Evolutionary conservation across 2,113 vertebrate genomes (phyloP).

Genomic region (Chamaetylas fuelleborni): DNA sequence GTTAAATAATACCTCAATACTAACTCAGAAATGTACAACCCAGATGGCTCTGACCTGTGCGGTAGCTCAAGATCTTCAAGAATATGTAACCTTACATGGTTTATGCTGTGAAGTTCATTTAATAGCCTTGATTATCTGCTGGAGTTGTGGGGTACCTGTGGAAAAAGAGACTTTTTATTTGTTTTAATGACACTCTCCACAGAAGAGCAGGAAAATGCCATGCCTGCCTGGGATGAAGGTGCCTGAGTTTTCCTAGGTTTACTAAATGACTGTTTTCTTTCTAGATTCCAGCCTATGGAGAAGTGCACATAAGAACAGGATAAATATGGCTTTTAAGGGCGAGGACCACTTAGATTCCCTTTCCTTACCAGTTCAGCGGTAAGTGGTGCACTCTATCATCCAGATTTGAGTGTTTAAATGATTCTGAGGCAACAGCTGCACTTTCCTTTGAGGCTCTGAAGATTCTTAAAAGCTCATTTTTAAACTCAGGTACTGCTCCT

Average conservation of each 20-base stretch:
- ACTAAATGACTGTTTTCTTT: slow-evolving; percentile 16
- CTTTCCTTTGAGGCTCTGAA: neutral
- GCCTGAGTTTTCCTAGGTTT: neutral
- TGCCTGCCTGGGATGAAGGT: neutral
- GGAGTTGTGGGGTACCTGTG: neutral
- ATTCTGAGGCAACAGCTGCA: neutral
- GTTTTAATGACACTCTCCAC: neutral
- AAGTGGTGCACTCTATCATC: slow-evolving; percentile 46
- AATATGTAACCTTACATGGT: neutral
- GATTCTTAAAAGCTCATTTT: neutral
- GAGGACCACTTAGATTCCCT: slow-evolving; percentile 75
- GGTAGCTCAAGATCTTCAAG: neutral
- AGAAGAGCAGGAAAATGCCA: neutral
- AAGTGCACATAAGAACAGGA: slow-evolving; percentile 1
- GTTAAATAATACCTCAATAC: neutral
- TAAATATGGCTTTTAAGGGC: slow-evolving; percentile 83
- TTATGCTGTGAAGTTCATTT: neutral
- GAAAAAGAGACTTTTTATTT: neutral
- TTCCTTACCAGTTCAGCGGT: slow-evolving; percentile 83
- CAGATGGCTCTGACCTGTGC: neutral
- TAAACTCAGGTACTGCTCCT: neutral
- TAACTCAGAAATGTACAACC: neutral
- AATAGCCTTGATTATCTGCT: neutral
- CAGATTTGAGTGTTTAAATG: neutral
- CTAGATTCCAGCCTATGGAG: slow-evolving; percentile 46